Conservation (phyloP, 2,113 vertebrate genomes). For the Ammodytes dubius region DNA sequence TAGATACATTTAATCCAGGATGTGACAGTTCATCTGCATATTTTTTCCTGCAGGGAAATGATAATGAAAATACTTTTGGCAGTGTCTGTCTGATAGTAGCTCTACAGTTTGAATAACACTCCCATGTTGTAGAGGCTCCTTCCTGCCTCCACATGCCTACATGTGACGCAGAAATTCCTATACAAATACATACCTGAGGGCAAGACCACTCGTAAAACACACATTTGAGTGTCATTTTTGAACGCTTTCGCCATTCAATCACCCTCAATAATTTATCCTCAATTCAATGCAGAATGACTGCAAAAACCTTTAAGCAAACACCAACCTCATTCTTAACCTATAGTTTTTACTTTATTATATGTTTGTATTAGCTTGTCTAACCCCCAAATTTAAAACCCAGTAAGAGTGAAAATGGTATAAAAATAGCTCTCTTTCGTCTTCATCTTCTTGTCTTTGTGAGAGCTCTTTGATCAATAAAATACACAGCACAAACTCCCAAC, state of each 20-base stretch:
- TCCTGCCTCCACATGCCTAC: slow-evolving; percentile 79
- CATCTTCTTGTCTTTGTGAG: not conserved
- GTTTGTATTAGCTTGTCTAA: not conserved
- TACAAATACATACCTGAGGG: slow-evolving; percentile 61
- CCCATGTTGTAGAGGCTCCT: slow-evolving; percentile 39
- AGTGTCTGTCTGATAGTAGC: not conserved
- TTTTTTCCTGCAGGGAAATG: not conserved
- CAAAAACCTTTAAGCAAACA: not conserved
- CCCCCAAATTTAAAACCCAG: not conserved
- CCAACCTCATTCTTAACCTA: not conserved
- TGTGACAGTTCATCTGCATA: not conserved
- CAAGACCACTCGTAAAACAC: slow-evolving; percentile 28
- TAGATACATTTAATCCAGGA: not conserved
- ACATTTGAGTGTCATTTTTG: not conserved
- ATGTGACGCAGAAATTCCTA: slow-evolving; percentile 73
- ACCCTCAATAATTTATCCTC: rapidly evolving
- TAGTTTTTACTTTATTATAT: not conserved
- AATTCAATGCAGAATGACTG: not conserved
- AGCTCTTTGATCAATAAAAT: not conserved
- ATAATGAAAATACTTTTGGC: not conserved
- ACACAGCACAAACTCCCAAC: not conserved
- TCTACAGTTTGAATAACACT: slow-evolving; percentile 20
- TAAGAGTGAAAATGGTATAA: not conserved
- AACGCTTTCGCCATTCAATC: not conserved
- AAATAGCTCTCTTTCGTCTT: not conserved